Percentiles rank a stretch among this genome's conserved stretches.
These are phyloP conservation scores for Hypothenemus hampei DNA, from an alignment of 1,140 invertebrate species.

Conservation along the genomic window DNA sequence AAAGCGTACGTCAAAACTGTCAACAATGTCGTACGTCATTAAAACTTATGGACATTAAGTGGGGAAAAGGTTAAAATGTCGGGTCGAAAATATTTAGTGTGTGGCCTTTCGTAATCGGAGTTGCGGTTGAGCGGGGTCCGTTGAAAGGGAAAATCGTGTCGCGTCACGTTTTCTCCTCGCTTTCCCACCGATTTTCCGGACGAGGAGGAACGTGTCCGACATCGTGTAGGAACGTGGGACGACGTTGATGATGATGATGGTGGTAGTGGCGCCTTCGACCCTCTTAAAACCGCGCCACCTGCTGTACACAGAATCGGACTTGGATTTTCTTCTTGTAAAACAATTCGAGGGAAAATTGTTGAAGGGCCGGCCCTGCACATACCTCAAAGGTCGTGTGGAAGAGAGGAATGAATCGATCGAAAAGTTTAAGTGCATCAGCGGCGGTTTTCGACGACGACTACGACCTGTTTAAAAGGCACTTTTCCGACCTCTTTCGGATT, in stretches of 20 bases:
- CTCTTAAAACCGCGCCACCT: constrained; percentile 1
- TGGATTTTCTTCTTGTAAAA: not conserved
- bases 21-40: too few species aligned
- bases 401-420: constrained; percentile 22
- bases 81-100: too few species aligned
- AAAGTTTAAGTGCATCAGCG: constrained; percentile 23
- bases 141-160: constrained; percentile 21
- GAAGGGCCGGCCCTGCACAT: not conserved
- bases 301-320: not conserved
- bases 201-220: constrained; percentile 16
- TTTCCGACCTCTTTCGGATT: constrained; percentile 22
- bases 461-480: constrained; percentile 19
- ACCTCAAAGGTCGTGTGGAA: constrained; percentile 17
- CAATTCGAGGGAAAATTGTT: not conserved
- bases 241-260: too few species aligned
- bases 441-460: constrained; percentile 15
- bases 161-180: constrained; percentile 24
- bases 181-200: constrained; percentile 13
- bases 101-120: constrained; percentile 15
- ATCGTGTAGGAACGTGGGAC: constrained; percentile 17
- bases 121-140: constrained; percentile 9
- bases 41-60: too few species aligned
- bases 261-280: constrained; percentile 10
- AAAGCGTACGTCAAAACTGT: too few species aligned
- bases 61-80: too few species aligned